Conservation (phyloP, 2,888 invertebrate species). For the Hedychridium roseum region DNA sequence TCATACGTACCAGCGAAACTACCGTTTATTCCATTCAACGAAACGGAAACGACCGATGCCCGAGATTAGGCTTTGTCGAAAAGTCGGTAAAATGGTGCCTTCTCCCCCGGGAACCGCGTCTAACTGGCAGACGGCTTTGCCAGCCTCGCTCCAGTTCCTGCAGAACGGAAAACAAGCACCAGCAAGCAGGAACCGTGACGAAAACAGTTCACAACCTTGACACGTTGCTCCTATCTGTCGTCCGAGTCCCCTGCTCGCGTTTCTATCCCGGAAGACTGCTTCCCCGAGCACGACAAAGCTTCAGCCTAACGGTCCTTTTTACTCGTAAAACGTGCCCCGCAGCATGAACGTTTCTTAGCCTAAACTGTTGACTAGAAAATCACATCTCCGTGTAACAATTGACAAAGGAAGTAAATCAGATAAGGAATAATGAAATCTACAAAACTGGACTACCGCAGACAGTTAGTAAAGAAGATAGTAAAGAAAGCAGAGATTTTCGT, state of each 20-base stretch:
- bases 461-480: too few relatives aligned
- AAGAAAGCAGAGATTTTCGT: too few relatives aligned
- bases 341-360: background rate
- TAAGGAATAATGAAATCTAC: too few relatives aligned
- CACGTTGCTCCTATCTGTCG: slow-evolving; percentile 24
- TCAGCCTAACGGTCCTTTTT: background rate
- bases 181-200: slow-evolving; percentile 37
- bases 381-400: too few relatives aligned
- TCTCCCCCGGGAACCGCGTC: slow-evolving; percentile 4
- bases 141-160: slow-evolving; percentile 27
- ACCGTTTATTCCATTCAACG: background rate
- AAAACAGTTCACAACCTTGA: slow-evolving; percentile 39
- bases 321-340: background rate
- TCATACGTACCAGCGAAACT: too few relatives aligned
- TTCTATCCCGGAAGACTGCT: slow-evolving; percentile 23
- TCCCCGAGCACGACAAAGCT: slow-evolving; percentile 13
- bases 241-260: slow-evolving; percentile 23
- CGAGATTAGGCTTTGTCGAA: too few relatives aligned
- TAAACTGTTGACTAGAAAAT: too few relatives aligned
- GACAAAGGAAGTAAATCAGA: too few relatives aligned
- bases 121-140: slow-evolving; percentile 10
- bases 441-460: too few relatives aligned
- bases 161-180: slow-evolving; percentile 28
- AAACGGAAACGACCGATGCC: too few relatives aligned
- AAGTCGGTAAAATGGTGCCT: too few relatives aligned